Base-by-base conservation (phyloP, 2,888 invertebrate species). In the Poecilobothrus nobilitatus region DNA sequence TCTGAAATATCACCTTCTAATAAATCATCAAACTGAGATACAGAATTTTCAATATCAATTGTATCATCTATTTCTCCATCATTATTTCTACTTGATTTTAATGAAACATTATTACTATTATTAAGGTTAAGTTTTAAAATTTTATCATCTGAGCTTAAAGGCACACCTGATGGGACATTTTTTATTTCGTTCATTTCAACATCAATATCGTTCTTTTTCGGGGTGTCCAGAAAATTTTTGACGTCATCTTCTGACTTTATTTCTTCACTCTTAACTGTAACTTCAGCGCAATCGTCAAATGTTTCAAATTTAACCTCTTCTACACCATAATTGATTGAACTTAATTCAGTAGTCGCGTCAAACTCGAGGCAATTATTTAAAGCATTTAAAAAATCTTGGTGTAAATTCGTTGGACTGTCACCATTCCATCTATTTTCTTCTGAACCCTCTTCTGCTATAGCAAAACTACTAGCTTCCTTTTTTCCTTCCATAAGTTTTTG, bases 401-500 rank as follows among this genome's bases (percentile, higher is more conserved):
- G 73, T 62, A 81, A 73, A 69, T 81, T 79, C 9, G 79, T 75
- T 15, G 81, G 80, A 20, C 72, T 73, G 15, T 79, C 80, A 66
- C 80, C 80, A 18, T 72, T 67, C 34, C 70, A 69, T 20, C 77
- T 78, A 4, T 72, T 72, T 37, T 81, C 81, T 1, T 81, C 79
- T 1, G 74, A 33, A 6, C 81, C 81, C 27, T 76, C 76, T 66
- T 77, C 71, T n/a, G 69, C 65, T 67, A 75, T 73, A 7, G 67
- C 66, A 34, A 68, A 69, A 33, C 69, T 61, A n/a, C 74, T 71
- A 7, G 74, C 65, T 9, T 81, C 80, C 66, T 80, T 84, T 75
- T 85, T 81, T 1, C 83, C 86, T 33, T 87, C 86, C 66, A 88
- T 84, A 70, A 90, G 80, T 76, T 89, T 89, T 77, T 89, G 89